A percentile compares a stretch with the other conserved stretches of the same genome.
phyloP scores from a whole-genome alignment of 2,797 vertebrate species.

The Salmo trutta region DNA sequence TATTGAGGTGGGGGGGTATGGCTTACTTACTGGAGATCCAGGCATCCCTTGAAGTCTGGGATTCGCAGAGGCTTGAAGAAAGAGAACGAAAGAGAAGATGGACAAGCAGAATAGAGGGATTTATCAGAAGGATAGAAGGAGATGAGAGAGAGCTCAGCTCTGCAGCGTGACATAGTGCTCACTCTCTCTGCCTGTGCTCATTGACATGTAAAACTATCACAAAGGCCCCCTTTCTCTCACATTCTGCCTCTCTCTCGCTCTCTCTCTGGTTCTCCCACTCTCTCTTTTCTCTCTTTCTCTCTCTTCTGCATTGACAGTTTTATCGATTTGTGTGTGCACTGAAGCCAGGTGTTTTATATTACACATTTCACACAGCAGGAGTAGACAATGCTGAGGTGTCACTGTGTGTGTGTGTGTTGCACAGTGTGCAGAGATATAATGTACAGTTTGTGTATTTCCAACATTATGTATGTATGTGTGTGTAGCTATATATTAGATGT shows the following conservation, averaged over 20 bases:
- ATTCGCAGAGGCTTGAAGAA: no score
- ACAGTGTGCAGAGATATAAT: slow-evolving; percentile 54
- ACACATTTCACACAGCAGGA: slow-evolving; percentile 63
- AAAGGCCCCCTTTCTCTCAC: slow-evolving; percentile 54
- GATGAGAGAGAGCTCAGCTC: slow-evolving; percentile 46
- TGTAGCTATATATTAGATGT: slow-evolving; percentile 12
- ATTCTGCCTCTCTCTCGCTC: no score
- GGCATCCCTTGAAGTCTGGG: no score
- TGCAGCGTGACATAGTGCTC: slow-evolving; percentile 65
- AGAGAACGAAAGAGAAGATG: no score
- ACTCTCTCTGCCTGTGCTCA: slow-evolving; percentile 63
- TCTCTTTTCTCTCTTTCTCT: background rate
- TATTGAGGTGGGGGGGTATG: no score
- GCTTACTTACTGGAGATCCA: no score
- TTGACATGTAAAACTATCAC: slow-evolving; percentile 71
- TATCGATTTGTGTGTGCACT: slow-evolving; percentile 39
- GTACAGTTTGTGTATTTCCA: slow-evolving; percentile 8
- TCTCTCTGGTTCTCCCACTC: background rate
- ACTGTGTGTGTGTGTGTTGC: background rate
- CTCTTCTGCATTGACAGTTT: slow-evolving; percentile 52
- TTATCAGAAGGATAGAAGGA: background rate
- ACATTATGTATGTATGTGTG: background rate
- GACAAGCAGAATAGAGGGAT: no score
- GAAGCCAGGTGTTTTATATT: slow-evolving; percentile 63
- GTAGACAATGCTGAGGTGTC: slow-evolving; percentile 40